Base-by-base conservation (phyloP, 2,888 invertebrate species). In the Eristalinus aeneus region DNA sequence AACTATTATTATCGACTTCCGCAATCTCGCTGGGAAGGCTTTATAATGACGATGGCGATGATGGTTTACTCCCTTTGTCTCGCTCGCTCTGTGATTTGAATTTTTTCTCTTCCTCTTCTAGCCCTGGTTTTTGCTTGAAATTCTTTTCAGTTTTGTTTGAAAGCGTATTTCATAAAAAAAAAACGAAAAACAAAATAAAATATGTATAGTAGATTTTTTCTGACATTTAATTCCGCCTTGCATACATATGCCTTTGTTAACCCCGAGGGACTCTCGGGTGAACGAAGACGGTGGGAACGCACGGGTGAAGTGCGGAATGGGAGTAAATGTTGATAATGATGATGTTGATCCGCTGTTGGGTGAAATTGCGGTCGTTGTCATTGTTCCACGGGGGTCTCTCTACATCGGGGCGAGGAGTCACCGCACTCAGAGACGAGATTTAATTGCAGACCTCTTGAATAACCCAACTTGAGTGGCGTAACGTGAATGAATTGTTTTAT, bases 1-100 rank as follows among this genome's bases (percentile, higher is more conserved):
- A 68, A 85, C 84, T 85, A 72, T 80, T 85, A 85, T 85, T 85
- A 85, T 85, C 84, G 72, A 85, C 84, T 85, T 85, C 84, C 84
- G 84, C 84, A 85, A 85, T 85, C 84, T 85, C 63, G 84, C 63
- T 85, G 56, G 46, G 68, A 72, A 85, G 75, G 80, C 84, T 85
- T 75, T 75, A 85, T 85, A 85, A 85, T 85, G 75, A 80, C 63
- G 80, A 80, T 80, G 75, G 76, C 67, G 80, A 76, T 72, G 73
- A 78, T 60, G 80, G 63, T 80, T 61, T 56, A 61, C 74, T 74
- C 58, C 46, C 22, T 63, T 46, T 53, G 61, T 32, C 36, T 22
- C 34, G 1, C 27, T 67, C 39, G 60, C 61, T 54, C 54, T 60
- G 23, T 63, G 46, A 34, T 61, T 53, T 72, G 20, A n/a, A 20